Conservation (phyloP, 2,113 vertebrate species). For the Geococcyx californianus region DNA sequence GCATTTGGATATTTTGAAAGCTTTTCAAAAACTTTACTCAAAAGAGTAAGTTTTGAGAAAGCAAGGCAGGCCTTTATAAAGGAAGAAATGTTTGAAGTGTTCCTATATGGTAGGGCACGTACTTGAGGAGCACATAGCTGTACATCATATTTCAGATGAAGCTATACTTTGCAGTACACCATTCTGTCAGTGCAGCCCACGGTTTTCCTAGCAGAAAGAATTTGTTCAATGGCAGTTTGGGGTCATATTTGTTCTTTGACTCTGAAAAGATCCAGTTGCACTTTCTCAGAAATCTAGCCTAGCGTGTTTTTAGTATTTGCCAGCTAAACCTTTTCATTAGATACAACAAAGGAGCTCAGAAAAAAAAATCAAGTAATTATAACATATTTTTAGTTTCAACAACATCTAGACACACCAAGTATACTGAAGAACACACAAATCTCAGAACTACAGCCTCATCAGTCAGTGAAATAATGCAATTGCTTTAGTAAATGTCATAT, state of each 20-base stretch:
- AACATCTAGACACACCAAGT: not conserved
- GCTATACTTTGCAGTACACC: not conserved
- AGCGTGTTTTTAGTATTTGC: not conserved
- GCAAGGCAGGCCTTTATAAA: not conserved
- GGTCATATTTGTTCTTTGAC: not conserved
- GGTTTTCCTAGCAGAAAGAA: not conserved
- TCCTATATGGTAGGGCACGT: not conserved
- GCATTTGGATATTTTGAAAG: not conserved
- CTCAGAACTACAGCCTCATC: not conserved
- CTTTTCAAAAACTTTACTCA: not conserved
- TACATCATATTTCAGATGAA: not conserved
- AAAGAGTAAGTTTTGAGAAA: not conserved
- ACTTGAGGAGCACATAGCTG: not conserved
- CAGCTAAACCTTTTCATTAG: not conserved
- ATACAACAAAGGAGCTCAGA: not conserved
- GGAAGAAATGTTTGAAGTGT: not conserved
- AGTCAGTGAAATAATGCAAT: not conserved
- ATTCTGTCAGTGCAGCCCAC: not conserved
- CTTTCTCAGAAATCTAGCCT: not conserved
- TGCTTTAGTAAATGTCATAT: conserved; percentile 1
- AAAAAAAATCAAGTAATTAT: not conserved
- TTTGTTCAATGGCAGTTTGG: conserved; percentile 6
- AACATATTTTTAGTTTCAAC: not conserved
- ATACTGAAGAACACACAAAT: not conserved
- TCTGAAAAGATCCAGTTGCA: not conserved